Evolutionary conservation across 2,888 invertebrate genomes (phyloP).

Genomic region (Hirtodrosophila alboralis): DNA sequence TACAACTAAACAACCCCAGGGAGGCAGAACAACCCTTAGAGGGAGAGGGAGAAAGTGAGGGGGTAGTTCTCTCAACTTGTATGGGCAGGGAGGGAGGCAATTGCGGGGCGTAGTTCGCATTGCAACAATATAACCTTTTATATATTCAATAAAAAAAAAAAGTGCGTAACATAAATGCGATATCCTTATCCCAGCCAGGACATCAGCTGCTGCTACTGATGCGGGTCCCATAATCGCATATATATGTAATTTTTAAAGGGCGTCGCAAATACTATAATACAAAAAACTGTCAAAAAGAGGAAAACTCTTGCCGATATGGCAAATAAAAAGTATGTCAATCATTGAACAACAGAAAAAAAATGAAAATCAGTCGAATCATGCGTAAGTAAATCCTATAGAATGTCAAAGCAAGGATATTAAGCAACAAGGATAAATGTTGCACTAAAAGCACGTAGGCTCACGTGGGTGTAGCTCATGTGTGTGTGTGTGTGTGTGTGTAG

Average conservation of each 20-base stretch:
- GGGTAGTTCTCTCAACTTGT: slow-evolving; percentile 18
- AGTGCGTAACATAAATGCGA: slow-evolving; percentile 41
- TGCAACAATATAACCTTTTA: slow-evolving; percentile 77
- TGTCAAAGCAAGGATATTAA: slow-evolving; percentile 15
- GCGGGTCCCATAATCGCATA: slow-evolving; percentile 73
- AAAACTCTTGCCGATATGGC: slow-evolving; percentile 45
- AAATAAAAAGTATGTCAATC: slow-evolving; percentile 78
- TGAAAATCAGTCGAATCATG: too few species aligned
- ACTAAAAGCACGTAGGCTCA: slow-evolving; percentile 40
- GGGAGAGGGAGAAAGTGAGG: too few species aligned
- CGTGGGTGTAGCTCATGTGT: slow-evolving; percentile 18
- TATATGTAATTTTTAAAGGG: slow-evolving; percentile 54
- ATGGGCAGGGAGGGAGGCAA: slow-evolving; percentile 15
- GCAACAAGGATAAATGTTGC: slow-evolving; percentile 12
- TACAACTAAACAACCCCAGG: slow-evolving; percentile 38
- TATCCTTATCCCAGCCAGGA: slow-evolving; percentile 40
- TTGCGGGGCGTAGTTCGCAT: slow-evolving; percentile 24
- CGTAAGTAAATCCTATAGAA: slow-evolving; percentile 41
- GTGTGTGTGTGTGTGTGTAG: slow-evolving; percentile 18
- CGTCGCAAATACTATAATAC: too few species aligned
- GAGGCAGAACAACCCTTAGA: slow-evolving; percentile 14
- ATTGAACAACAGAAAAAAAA: slow-evolving; percentile 52
- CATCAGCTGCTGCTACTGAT: slow-evolving; percentile 71
- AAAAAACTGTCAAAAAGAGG: slow-evolving; percentile 25
- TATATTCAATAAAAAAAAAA: slow-evolving; percentile 69